phyloP scores from a whole-genome alignment of 2,888 invertebrate species.

The Alsophila aescularia region DNA sequence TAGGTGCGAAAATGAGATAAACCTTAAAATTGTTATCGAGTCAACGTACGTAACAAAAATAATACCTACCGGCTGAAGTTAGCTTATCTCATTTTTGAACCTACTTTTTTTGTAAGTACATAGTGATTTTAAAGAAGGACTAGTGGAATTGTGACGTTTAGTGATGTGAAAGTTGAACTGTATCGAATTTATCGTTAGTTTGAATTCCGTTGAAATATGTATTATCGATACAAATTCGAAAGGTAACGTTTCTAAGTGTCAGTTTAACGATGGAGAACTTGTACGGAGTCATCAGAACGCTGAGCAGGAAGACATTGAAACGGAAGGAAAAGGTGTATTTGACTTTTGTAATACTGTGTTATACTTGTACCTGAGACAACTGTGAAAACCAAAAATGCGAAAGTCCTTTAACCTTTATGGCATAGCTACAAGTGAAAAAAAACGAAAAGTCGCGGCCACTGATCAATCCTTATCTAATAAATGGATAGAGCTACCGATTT shows the following conservation, averaged over 20 bases:
- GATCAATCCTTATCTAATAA: too few relatives aligned
- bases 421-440: too few relatives aligned
- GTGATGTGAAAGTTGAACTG: constrained; percentile 44
- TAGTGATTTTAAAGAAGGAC: background rate
- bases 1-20: constrained; percentile 8
- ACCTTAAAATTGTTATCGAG: background rate
- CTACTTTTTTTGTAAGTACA: background rate
- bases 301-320: constrained; percentile 77
- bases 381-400: too few relatives aligned
- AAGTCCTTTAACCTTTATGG: too few relatives aligned
- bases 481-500: too few relatives aligned
- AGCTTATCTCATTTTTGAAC: too few relatives aligned
- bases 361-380: too few relatives aligned
- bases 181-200: constrained; percentile 13
- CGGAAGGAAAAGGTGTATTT: constrained; percentile 67
- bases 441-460: too few relatives aligned
- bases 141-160: constrained; percentile 22
- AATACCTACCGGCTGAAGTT: too few relatives aligned
- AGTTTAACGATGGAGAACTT: constrained; percentile 68
- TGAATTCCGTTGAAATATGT: constrained; percentile 32
- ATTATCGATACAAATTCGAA: constrained; percentile 37
- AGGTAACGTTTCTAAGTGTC: constrained; percentile 32
- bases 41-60: background rate
- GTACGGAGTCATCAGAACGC: constrained; percentile 74
- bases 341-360: background rate